phyloP scores from a whole-genome alignment of 2,797 vertebrate genomes.

The Schizopygopsis malacanthus region DNA sequence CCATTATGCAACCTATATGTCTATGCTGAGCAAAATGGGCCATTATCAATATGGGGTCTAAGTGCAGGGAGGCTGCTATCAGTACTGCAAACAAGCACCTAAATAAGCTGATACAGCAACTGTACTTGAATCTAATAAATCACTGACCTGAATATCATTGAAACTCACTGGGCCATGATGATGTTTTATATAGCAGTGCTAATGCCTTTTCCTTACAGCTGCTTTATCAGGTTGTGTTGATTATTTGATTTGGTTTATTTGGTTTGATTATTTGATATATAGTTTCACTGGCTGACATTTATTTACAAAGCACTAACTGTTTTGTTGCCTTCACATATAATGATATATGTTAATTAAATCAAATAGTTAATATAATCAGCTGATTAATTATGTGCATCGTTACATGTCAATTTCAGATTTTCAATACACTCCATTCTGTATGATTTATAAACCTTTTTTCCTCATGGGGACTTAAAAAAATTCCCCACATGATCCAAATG shows the following conservation, averaged over 20 bases:
- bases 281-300: not conserved
- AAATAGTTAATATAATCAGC: conserved; percentile 2
- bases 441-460: too few relatives aligned
- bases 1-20: conserved; percentile 53
- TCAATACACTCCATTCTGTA: too few relatives aligned
- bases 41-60: conserved; percentile 60
- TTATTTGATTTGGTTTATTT: too few relatives aligned
- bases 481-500: too few relatives aligned
- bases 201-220: not conserved
- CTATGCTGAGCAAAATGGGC: conserved; percentile 53
- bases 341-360: not conserved
- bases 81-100: conserved; percentile 4
- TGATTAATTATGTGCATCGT: not conserved
- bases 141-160: conserved; percentile 4
- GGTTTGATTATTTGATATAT: too few relatives aligned
- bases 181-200: not conserved
- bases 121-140: conserved; percentile 38
- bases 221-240: conserved; percentile 1
- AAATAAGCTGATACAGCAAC: conserved; percentile 56
- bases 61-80: conserved; percentile 58
- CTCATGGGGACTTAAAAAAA: too few relatives aligned
- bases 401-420: not conserved
- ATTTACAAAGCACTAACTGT: not conserved
- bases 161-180: not conserved
- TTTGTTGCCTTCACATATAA: not conserved